phyloP scores from a whole-genome alignment of 2,113 vertebrate species.

The Cyphomyrus plagiostoma region DNA sequence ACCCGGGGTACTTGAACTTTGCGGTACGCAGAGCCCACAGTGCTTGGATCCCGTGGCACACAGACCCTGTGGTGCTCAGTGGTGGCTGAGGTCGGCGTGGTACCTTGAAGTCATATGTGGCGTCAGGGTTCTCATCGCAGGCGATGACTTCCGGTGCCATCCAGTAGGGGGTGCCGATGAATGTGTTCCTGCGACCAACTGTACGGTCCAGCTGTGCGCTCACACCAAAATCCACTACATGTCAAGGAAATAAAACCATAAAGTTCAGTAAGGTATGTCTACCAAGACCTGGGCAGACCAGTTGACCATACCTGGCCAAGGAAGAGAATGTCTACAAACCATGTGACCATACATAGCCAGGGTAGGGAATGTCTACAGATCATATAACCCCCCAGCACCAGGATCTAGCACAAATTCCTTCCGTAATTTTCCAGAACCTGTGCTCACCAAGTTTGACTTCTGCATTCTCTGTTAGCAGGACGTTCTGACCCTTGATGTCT shows the following conservation, averaged over 20 bases:
- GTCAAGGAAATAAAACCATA: conserved; percentile 16
- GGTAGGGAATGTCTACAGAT: not conserved
- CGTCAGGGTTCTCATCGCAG: conserved; percentile 96
- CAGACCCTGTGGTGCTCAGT: not conserved
- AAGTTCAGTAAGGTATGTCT: not conserved
- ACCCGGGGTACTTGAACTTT: not conserved
- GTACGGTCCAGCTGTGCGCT: conserved; percentile 94
- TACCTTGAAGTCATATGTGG: conserved; percentile 98
- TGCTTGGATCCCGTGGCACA: not conserved
- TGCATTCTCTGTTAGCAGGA: conserved; percentile 93
- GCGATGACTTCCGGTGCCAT: conserved; percentile 98
- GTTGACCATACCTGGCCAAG: not conserved
- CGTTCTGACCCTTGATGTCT: conserved; percentile 97
- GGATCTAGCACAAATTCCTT: not conserved
- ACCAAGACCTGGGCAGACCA: not conserved
- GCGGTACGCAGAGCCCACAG: not conserved
- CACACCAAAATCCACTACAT: conserved; percentile 89
- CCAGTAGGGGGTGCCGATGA: conserved; percentile 98
- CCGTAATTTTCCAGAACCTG: not conserved
- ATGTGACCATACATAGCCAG: not conserved
- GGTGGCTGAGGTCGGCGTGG: not conserved
- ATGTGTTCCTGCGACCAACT: conserved; percentile 91
- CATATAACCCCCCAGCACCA: not conserved
- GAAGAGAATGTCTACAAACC: not conserved
- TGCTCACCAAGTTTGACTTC: conserved; percentile 91